Evolutionary conservation across 2,797 vertebrate genomes (phyloP).

Genomic region (Danio tinwini): DNA sequence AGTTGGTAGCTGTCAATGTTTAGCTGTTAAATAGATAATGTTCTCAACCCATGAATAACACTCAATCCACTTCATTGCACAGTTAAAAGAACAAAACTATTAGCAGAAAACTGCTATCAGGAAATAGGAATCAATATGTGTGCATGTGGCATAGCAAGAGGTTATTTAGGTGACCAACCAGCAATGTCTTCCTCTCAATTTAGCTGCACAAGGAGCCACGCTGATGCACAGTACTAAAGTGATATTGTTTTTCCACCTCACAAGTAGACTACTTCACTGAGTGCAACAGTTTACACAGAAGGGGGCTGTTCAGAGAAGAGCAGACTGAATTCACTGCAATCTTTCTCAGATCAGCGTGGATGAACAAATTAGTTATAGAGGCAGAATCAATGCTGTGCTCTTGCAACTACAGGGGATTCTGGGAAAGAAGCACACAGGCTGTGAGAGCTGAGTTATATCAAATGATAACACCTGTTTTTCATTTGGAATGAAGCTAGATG

Average conservation of each 20-base stretch:
- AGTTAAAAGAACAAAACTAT: not conserved
- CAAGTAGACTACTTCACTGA: conserved; percentile 11
- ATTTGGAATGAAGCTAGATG: not conserved
- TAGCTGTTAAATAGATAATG: not conserved
- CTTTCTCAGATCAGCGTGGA: conserved; percentile 39
- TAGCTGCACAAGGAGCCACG: not conserved
- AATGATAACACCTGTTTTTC: not conserved
- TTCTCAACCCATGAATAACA: not conserved
- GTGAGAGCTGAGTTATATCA: conserved; percentile 7
- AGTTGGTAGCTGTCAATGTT: not conserved
- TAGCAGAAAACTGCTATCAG: not conserved
- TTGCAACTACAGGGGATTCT: conserved; percentile 5
- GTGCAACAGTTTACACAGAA: conserved; percentile 21
- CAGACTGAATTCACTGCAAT: not conserved
- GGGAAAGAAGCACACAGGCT: not conserved
- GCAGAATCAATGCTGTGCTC: not conserved
- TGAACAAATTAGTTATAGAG: conserved; percentile 18
- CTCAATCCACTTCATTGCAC: not conserved
- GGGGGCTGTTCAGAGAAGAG: conserved; percentile 4
- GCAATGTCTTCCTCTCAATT: conserved; percentile 4
- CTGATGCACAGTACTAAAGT: conserved; percentile 10
- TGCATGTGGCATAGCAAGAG: not conserved
- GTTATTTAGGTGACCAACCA: conserved; percentile 15
- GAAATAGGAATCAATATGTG: not conserved
- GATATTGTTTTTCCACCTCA: not conserved